Percentiles rank a stretch among this genome's conserved stretches.
These are phyloP conservation scores for Acholoe squamosa DNA, from an alignment of 2,888 invertebrate genomes.

Conservation along the genomic window DNA sequence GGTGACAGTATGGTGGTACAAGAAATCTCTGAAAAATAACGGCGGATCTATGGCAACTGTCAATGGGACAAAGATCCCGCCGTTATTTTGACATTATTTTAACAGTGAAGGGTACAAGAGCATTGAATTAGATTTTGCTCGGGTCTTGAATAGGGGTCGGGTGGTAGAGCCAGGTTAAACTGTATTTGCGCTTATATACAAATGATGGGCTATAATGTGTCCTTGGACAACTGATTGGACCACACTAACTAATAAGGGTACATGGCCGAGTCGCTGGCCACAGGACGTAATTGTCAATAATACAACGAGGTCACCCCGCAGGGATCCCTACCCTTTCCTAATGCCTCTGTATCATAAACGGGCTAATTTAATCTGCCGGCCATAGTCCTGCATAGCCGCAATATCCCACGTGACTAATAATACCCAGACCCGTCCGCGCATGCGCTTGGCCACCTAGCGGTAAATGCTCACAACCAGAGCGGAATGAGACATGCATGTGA, in stretches of 20 bases:
- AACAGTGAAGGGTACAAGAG: too few species aligned
- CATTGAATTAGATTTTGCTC: too few species aligned
- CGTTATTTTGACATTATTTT: too few species aligned
- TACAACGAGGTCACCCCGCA: neutral
- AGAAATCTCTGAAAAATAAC: too few species aligned
- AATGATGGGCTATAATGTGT: slow-evolving; percentile 9
- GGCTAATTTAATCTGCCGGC: slow-evolving; percentile 43
- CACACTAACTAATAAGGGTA: neutral
- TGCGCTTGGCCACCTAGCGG: slow-evolving; percentile 25
- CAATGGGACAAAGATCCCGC: too few species aligned
- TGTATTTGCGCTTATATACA: neutral
- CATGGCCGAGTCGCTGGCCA: neutral
- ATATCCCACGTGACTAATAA: slow-evolving; percentile 31
- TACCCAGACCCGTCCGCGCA: neutral
- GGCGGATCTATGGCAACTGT: too few species aligned
- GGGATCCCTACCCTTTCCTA: neutral
- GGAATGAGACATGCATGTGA: neutral
- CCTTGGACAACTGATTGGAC: neutral
- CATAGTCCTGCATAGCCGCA: neutral
- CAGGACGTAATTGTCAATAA: slow-evolving; percentile 43
- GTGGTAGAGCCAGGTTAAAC: too few species aligned
- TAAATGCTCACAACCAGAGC: neutral
- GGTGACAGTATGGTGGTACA: too few species aligned
- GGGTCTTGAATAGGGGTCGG: too few species aligned
- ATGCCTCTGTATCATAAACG: slow-evolving; percentile 44